phyloP scores from a whole-genome alignment of 2,888 invertebrate genomes.

The Noctua janthe region DNA sequence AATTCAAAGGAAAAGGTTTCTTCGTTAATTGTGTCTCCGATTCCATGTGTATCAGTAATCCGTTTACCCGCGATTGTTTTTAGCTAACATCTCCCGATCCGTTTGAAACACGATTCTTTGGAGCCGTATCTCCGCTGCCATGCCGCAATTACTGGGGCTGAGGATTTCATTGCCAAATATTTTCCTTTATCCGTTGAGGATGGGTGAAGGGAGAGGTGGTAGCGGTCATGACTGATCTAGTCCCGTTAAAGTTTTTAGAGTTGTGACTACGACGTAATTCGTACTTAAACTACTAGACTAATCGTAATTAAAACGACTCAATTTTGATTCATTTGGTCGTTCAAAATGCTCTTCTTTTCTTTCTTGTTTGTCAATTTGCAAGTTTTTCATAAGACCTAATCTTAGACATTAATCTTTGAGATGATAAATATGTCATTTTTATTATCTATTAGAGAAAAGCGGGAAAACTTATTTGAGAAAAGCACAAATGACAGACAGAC shows the following conservation, averaged over 20 bases:
- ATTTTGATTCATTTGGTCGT: not conserved
- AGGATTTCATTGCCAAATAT: slow-evolving; percentile 89
- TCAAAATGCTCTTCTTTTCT: not conserved
- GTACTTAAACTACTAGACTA: too few relatives aligned
- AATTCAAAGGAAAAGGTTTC: slow-evolving; percentile 51
- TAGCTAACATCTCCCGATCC: slow-evolving; percentile 55
- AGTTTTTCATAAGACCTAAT: not conserved
- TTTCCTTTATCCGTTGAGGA: slow-evolving; percentile 82
- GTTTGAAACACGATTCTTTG: slow-evolving; percentile 68
- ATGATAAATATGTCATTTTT: not conserved
- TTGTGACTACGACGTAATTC: too few relatives aligned
- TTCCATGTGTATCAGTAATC: slow-evolving; percentile 60
- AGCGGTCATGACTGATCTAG: slow-evolving; percentile 34
- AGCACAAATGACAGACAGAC: not conserved
- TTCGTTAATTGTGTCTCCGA: slow-evolving; percentile 60
- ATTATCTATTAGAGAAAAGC: not conserved
- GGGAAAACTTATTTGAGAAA: not conserved
- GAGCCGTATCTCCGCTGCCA: slow-evolving; percentile 64
- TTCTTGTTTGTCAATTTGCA: not conserved
- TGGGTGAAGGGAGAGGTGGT: slow-evolving; percentile 65
- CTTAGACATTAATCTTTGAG: not conserved
- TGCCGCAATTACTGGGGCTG: slow-evolving; percentile 83
- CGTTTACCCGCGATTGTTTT: slow-evolving; percentile 68
- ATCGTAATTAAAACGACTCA: not conserved
- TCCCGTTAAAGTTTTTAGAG: too few relatives aligned